Base-by-base conservation (phyloP, 1,140 invertebrate species). In the Aphelinus atriplicis region DNA sequence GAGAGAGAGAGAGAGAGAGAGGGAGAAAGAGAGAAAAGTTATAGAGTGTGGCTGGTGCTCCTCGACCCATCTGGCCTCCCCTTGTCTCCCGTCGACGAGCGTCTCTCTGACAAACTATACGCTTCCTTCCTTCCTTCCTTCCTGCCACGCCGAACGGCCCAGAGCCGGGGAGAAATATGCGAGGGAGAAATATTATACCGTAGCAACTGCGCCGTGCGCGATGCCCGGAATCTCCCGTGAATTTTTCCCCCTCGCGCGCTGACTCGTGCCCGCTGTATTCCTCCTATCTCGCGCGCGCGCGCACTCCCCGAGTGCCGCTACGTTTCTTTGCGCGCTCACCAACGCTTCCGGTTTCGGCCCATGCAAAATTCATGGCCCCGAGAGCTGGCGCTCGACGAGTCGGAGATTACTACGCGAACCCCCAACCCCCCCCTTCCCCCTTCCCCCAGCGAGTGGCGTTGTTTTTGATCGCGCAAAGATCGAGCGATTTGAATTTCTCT, bases 131-230 rank as follows among this genome's bases (percentile, higher is more conserved):
- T 65, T 63, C 60, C 60, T 56, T 65, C 43, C 64, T 66, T 45
- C 58, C 46, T 26, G 26, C 26, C 26, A 26, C 26, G 51, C 50
- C 47, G 61, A n/a, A 47, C 3, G n/a, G 55, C 69, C n/a, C 74
- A 76, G 73, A 26, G 10, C 7, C 62, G 73, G 76, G 75, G 79
- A 78, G 78, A 78, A 78, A 80, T 78, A 78, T 78, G 74, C 72
- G 78, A 80, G 78, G 78, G 66, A 78, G 78, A 80, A 80, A 78
- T 78, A 78, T 78, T 76, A 26, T 26, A 78, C 74, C 69, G 58
- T 70, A 74, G 73, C 75, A 69, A 78, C 77, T 76, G 71, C 75
- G 78, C 70, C 66, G 57, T 71, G 73, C 69, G 76, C 77, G 69
- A 77, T 77, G 76, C 73, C 71, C 63, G 53, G 55, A 5, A 53